Percentiles rank a stretch among this genome's conserved stretches.
Conservation (phyloP, 2,113 vertebrate genomes). For the Morone chrysops region DNA sequence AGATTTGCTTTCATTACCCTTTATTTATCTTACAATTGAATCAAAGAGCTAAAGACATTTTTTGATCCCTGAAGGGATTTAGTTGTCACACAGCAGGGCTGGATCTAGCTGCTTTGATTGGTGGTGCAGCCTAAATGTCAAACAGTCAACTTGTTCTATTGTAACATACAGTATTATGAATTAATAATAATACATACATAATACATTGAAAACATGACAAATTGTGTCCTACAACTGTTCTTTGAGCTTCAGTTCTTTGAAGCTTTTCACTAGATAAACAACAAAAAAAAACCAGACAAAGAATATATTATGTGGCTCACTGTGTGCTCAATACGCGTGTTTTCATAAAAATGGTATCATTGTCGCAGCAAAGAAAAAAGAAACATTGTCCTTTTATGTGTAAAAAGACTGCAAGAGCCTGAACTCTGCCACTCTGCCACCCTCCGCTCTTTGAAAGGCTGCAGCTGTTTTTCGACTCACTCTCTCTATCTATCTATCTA, state of each 20-base stretch:
- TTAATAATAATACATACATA: background rate
- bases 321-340: background rate
- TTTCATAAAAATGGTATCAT: background rate
- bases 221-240: background rate
- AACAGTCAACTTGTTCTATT: constrained; percentile 1
- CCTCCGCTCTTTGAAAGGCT: constrained; percentile 16
- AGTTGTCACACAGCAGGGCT: constrained; percentile 14
- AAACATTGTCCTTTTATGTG: background rate
- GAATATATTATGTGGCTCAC: background rate
- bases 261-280: background rate
- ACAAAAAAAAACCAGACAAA: background rate
- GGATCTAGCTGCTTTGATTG: constrained; percentile 37
- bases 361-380: background rate
- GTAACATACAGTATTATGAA: too few species aligned
- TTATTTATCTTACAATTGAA: constrained; percentile 33
- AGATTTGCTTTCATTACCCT: constrained; percentile 43
- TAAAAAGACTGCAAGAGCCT: background rate
- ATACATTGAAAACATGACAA: background rate
- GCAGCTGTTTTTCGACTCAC: constrained; percentile 23
- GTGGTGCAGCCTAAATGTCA: constrained; percentile 42
- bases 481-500: too few species aligned
- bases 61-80: constrained; percentile 53
- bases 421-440: constrained; percentile 11
- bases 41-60: constrained; percentile 32
- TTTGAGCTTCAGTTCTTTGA: background rate